A percentile compares a stretch with the other conserved stretches of the same genome.
These are phyloP conservation scores for Araneus ventricosus DNA, from an alignment of 1,140 invertebrate genomes.

Conservation along the genomic window DNA sequence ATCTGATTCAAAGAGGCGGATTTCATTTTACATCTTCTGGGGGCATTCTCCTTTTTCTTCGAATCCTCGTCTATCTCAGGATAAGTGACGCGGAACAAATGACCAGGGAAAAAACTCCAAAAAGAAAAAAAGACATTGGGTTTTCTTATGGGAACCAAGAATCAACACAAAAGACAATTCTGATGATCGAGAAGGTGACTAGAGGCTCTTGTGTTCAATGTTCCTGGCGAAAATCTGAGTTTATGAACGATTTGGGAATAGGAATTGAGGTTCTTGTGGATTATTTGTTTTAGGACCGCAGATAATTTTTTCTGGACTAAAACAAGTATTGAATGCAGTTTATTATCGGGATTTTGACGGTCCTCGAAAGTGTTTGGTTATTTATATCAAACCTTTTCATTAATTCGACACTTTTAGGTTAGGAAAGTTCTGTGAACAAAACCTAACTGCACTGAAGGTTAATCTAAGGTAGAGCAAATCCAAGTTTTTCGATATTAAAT, in stretches of 20 bases:
- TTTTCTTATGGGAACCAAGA: background rate
- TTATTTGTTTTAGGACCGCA: background rate
- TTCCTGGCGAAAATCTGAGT: background rate
- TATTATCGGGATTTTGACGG: background rate
- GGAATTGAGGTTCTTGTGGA: background rate
- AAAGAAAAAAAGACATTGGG: background rate
- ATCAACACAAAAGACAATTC: background rate
- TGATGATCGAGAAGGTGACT: background rate
- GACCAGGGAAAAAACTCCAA: background rate
- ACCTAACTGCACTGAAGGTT: too few species aligned
- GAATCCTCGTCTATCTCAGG: background rate
- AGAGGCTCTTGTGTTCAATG: background rate
- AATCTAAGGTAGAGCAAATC: too few species aligned
- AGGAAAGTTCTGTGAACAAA: too few species aligned
- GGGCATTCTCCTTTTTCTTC: background rate
- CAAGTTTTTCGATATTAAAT: too few species aligned
- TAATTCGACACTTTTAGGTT: too few species aligned
- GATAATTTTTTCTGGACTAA: background rate
- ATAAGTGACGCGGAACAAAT: conserved; percentile 8
- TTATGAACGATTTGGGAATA: conserved; percentile 35
- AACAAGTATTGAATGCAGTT: conserved; percentile 7
- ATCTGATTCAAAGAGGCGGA: background rate
- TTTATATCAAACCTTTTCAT: too few species aligned
- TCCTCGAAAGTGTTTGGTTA: too few species aligned
- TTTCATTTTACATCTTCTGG: background rate